Percentiles rank a stretch among this genome's conserved stretches.
Conservation (phyloP, 2,113 vertebrate genomes). For the Corythoichthys haematopterus region DNA sequence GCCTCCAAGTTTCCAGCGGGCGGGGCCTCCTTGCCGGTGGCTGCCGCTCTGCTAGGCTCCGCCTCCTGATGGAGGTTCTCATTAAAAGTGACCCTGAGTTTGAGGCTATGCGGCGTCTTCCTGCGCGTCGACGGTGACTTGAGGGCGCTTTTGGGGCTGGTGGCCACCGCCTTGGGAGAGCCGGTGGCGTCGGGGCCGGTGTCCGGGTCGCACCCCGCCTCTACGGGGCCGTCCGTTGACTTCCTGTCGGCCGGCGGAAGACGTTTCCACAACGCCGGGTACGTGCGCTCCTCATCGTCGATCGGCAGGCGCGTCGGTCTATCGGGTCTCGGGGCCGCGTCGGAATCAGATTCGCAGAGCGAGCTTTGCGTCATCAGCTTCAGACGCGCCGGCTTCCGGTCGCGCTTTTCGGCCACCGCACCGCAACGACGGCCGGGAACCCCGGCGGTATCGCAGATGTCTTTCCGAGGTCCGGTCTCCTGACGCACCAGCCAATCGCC, state of each 20-base stretch:
- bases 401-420: slow-evolving; percentile 78
- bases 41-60: slow-evolving; percentile 64
- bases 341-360: slow-evolving; percentile 87
- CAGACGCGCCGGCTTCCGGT: slow-evolving; percentile 85
- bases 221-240: slow-evolving; percentile 75
- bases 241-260: slow-evolving; percentile 72
- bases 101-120: slow-evolving; percentile 89
- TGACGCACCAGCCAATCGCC: slow-evolving; percentile 74
- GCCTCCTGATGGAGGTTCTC: slow-evolving; percentile 83
- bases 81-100: slow-evolving; percentile 95
- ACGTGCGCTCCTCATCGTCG: slow-evolving; percentile 74
- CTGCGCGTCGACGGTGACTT: slow-evolving; percentile 95
- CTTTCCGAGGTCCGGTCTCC: slow-evolving; percentile 75
- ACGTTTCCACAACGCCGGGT: slow-evolving; percentile 82
- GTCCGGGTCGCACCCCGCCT: slow-evolving; percentile 63
- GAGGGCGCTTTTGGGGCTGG: slow-evolving; percentile 95
- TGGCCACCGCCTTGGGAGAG: slow-evolving; percentile 56
- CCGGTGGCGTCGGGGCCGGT: slow-evolving; percentile 75
- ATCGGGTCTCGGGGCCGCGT: slow-evolving; percentile 71
- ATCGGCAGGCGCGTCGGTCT: slow-evolving; percentile 85
- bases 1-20: slow-evolving; percentile 68
- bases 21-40: slow-evolving; percentile 66
- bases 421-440: slow-evolving; percentile 59
- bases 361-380: slow-evolving; percentile 92
- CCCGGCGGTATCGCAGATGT: slow-evolving; percentile 83